Evolutionary conservation across 2,888 invertebrate genomes (phyloP).

Genomic region (Agonum fuliginosum): DNA sequence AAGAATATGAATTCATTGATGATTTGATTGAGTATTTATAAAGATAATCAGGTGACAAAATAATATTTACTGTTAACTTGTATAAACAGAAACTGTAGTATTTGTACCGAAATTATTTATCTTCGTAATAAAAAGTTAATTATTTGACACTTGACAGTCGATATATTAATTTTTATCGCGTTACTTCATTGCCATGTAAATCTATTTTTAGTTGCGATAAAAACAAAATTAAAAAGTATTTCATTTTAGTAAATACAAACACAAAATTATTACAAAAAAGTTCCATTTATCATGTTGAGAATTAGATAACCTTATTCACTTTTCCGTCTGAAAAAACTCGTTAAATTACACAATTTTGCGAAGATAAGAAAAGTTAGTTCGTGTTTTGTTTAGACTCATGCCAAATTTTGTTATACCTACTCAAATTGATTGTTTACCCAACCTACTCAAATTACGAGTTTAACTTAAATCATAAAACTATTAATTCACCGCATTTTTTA

Average conservation of each 20-base stretch:
- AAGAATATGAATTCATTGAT: no score
- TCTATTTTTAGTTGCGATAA: slow-evolving; percentile 19
- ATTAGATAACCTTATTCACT: slow-evolving; percentile 13
- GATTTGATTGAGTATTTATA: no score
- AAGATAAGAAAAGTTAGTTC: not conserved
- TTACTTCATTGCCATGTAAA: slow-evolving; percentile 12
- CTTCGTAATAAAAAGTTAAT: slow-evolving; percentile 1
- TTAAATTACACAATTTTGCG: slow-evolving; percentile 6
- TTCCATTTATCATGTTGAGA: slow-evolving; percentile 11
- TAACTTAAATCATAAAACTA: no score
- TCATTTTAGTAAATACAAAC: not conserved
- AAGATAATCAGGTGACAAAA: no score
- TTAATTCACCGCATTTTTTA: no score
- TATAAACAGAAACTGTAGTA: no score
- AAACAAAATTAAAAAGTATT: not conserved
- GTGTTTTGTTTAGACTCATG: slow-evolving; percentile 39
- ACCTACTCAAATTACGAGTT: no score
- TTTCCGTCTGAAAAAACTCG: not conserved
- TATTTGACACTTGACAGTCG: slow-evolving; percentile 1
- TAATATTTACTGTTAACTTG: no score
- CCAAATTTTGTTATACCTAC: no score
- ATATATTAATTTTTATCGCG: slow-evolving; percentile 15
- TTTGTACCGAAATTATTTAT: not conserved
- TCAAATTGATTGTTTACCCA: no score
- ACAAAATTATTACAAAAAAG: slow-evolving; percentile 6